Conservation (phyloP, 2,797 vertebrate species). For the Cyclopterus lumpus region DNA sequence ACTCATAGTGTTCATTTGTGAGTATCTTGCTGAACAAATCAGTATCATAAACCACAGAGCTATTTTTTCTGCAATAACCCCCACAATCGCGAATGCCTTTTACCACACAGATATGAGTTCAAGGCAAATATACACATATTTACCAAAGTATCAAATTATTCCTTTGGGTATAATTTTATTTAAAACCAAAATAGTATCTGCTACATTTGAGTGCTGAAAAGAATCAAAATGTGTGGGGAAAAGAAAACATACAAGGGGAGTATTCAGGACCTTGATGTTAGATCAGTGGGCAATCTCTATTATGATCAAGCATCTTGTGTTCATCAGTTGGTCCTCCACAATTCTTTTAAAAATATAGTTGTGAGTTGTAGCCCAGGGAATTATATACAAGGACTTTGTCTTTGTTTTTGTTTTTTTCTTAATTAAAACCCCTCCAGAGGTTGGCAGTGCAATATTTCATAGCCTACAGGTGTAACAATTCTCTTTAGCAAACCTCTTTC, state of each 20-base stretch:
- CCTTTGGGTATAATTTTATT: not conserved
- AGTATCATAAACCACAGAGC: no score
- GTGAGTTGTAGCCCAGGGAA: not conserved
- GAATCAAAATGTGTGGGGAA: not conserved
- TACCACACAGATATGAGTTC: not conserved
- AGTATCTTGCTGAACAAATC: not conserved
- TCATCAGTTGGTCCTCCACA: not conserved
- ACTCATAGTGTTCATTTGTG: not conserved
- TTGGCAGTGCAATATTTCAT: constrained; percentile 8
- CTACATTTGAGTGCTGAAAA: not conserved
- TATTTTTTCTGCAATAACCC: not conserved
- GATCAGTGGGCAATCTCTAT: not conserved
- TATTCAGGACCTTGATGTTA: not conserved
- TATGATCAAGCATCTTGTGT: not conserved
- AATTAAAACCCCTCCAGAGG: constrained; percentile 17
- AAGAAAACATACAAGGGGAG: not conserved
- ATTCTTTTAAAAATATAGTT: not conserved
- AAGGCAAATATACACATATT: not conserved
- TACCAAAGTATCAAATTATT: not conserved
- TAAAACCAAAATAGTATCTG: not conserved
- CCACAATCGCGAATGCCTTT: no score
- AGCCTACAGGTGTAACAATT: not conserved
- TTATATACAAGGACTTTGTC: not conserved
- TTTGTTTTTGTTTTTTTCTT: not conserved
- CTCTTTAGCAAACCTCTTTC: not conserved